phyloP scores from a whole-genome alignment of 2,888 invertebrate genomes.

The Pandemis heparana region DNA sequence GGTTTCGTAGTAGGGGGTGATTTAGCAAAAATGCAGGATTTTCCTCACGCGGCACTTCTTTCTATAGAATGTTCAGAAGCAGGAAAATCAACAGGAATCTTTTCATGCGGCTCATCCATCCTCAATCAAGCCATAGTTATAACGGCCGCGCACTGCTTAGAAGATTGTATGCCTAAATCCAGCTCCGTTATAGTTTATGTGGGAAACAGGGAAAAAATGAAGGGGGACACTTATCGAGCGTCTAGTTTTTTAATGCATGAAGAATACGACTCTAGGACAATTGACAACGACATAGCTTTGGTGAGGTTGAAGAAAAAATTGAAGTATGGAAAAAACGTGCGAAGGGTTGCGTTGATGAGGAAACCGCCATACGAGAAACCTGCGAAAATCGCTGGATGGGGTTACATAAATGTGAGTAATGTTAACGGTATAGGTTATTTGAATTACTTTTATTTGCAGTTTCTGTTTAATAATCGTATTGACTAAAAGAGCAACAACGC shows the following conservation, averaged over 20 bases:
- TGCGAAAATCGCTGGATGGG: slow-evolving; percentile 13
- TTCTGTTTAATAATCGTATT: no score
- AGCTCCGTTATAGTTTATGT: not conserved
- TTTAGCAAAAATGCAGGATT: not conserved
- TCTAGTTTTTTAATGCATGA: not conserved
- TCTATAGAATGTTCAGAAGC: not conserved
- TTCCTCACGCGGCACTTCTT: slow-evolving; percentile 11
- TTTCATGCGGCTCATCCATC: slow-evolving; percentile 12
- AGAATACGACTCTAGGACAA: not conserved
- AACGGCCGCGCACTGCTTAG: slow-evolving; percentile 14
- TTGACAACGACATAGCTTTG: slow-evolving; percentile 9
- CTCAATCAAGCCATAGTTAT: slow-evolving; percentile 7
- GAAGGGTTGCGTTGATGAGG: slow-evolving; percentile 3
- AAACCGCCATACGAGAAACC: not conserved
- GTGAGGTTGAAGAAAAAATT: not conserved
- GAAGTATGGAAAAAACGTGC: not conserved
- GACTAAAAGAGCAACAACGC: no score
- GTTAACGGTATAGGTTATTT: not conserved
- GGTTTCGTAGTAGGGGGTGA: not conserved
- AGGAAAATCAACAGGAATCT: not conserved
- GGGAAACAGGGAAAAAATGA: not conserved
- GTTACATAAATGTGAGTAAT: slow-evolving; percentile 4
- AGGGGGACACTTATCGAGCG: not conserved
- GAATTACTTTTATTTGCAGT: no score
- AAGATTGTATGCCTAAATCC: not conserved